Evolutionary conservation across 2,888 invertebrate species (phyloP).

Genomic region (Nephrotoma guestfalica): DNA sequence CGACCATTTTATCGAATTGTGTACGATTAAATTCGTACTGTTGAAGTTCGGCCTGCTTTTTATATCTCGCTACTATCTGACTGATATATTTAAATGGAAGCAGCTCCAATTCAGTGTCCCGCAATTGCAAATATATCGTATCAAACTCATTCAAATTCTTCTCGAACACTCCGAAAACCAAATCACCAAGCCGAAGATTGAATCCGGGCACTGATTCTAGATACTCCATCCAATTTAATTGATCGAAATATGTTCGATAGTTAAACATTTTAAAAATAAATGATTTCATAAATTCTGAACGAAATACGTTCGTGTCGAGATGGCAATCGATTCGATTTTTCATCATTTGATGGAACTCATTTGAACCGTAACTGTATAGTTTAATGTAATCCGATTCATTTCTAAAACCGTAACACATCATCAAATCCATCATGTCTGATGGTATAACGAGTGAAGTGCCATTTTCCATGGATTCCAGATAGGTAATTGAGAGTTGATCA

Average conservation of each 20-base stretch:
- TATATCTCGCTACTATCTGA: neutral
- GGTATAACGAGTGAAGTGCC: neutral
- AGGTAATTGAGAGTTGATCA: neutral
- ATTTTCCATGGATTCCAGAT: neutral
- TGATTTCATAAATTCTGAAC: neutral
- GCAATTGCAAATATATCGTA: neutral
- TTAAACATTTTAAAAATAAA: neutral
- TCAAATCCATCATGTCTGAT: neutral
- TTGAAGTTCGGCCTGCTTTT: neutral
- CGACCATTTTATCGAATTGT: neutral
- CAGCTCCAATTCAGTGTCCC: neutral
- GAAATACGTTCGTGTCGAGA: neutral
- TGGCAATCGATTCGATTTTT: neutral
- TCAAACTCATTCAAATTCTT: neutral
- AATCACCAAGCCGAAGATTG: neutral
- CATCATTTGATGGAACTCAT: neutral
- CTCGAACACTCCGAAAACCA: neutral
- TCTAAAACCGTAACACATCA: neutral
- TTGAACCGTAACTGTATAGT: neutral
- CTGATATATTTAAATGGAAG: neutral
- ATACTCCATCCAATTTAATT: neutral
- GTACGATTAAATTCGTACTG: neutral
- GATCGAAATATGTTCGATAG: neutral
- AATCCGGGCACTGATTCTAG: neutral
- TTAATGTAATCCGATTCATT: neutral